Conservation (phyloP, 23 tunicate genomes). For the Ascidia mentula region DNA sequence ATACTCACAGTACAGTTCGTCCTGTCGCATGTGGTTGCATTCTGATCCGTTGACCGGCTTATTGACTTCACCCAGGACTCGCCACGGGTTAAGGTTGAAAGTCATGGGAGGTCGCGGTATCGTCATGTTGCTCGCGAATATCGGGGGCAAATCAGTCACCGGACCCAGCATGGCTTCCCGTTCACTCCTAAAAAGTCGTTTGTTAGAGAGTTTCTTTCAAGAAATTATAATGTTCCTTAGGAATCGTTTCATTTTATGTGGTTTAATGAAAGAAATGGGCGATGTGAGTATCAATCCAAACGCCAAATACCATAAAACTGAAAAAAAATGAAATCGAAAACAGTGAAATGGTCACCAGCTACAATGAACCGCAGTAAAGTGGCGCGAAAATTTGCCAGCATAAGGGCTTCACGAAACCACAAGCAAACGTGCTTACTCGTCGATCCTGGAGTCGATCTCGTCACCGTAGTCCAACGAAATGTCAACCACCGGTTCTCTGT, state of each 20-base stretch:
- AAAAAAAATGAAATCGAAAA: no score
- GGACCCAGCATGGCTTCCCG: constrained; percentile 22
- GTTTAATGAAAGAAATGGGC: no score
- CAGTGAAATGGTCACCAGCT: no score
- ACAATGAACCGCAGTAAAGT: no score
- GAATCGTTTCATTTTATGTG: no score
- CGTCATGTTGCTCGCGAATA: constrained; percentile 24
- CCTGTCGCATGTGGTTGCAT: constrained; percentile 26
- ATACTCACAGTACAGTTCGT: constrained; percentile 30
- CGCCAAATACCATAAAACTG: no score
- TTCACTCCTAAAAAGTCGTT: no score
- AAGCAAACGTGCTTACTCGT: background rate
- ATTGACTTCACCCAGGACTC: constrained; percentile 9
- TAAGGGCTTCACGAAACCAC: no score
- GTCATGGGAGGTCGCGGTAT: constrained; percentile 14
- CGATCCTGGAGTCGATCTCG: background rate
- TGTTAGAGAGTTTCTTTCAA: no score
- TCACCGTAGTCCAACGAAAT: constrained; percentile 8
- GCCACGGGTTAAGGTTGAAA: constrained; percentile 28
- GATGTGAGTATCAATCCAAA: no score
- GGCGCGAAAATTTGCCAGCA: no score
- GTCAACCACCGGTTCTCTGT: background rate
- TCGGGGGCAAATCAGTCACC: constrained; percentile 19
- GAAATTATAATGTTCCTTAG: no score
- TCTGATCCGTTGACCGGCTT: constrained; percentile 14